These are phyloP conservation scores for Pachypsylla venusta DNA, from an alignment of 1,140 invertebrate genomes.

Conservation along the genomic window DNA sequence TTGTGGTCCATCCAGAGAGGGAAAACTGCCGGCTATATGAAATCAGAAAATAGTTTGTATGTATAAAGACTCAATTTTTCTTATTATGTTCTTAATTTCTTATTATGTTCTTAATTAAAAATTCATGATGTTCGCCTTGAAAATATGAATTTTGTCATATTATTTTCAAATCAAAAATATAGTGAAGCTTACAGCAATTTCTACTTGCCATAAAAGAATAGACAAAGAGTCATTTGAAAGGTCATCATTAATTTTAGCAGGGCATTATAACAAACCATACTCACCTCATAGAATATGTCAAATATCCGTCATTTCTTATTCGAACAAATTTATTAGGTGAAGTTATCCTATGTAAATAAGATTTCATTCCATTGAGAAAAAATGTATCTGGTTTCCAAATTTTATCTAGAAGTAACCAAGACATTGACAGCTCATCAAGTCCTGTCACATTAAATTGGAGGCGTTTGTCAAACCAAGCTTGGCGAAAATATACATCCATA, in stretches of 20 bases:
- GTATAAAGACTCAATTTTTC: too few species aligned
- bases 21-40: too few species aligned
- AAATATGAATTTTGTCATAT: too few species aligned
- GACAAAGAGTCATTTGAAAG: too few species aligned
- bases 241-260: background rate
- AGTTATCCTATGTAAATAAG: slow-evolving; percentile 75
- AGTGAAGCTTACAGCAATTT: too few species aligned
- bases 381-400: slow-evolving; percentile 87
- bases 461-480: slow-evolving; percentile 41
- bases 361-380: slow-evolving; percentile 71
- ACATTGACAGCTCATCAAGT: slow-evolving; percentile 33
- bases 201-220: too few species aligned
- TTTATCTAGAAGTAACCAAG: slow-evolving; percentile 39
- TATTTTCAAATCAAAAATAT: too few species aligned
- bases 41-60: too few species aligned
- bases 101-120: too few species aligned
- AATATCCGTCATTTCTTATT: slow-evolving; percentile 38
- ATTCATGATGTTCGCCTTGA: too few species aligned
- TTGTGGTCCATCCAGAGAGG: too few species aligned
- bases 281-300: slow-evolving; percentile 47
- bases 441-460: slow-evolving; percentile 32
- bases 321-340: slow-evolving; percentile 80
- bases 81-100: too few species aligned
- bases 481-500: slow-evolving; percentile 47
- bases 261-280: background rate